These are phyloP conservation scores for Atherinomorus stipes DNA, from an alignment of 2,113 vertebrate species.

Conservation along the genomic window DNA sequence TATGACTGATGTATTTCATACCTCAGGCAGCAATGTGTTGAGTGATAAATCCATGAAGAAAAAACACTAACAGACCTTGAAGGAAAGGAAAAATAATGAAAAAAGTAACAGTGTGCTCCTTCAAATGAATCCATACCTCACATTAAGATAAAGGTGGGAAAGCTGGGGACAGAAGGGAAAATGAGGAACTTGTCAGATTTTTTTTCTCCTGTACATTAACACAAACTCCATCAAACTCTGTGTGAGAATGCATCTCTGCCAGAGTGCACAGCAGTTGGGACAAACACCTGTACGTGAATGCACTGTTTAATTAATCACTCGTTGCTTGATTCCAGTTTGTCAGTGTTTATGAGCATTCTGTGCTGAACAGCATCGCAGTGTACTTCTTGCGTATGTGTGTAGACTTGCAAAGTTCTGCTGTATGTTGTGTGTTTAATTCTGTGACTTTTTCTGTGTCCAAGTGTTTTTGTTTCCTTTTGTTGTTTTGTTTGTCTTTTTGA, in stretches of 20 bases:
- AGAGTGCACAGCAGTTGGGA: slow-evolving; percentile 5
- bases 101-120: background rate
- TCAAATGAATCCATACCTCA: background rate
- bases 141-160: slow-evolving; percentile 14
- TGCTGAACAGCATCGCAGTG: background rate
- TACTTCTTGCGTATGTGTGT: background rate
- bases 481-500: background rate
- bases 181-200: slow-evolving; percentile 15
- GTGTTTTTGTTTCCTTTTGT: background rate
- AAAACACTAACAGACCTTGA: slow-evolving; percentile 21
- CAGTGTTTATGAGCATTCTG: slow-evolving; percentile 4
- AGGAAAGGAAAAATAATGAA: background rate
- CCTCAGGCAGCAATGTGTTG: slow-evolving; percentile 17
- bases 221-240: slow-evolving; percentile 30
- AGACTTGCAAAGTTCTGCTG: background rate
- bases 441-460: background rate
- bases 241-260: slow-evolving; percentile 35
- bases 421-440: slow-evolving; percentile 5
- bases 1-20: slow-evolving; percentile 48
- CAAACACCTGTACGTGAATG: background rate
- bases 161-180: slow-evolving; percentile 1
- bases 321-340: slow-evolving; percentile 25
- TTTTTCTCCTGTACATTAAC: slow-evolving; percentile 15
- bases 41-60: slow-evolving; percentile 25
- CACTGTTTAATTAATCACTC: slow-evolving; percentile 44